Percentiles rank a stretch among this genome's conserved stretches.
Conservation (phyloP, 1,140 invertebrate genomes). For the Aphaenogaster floridana region DNA sequence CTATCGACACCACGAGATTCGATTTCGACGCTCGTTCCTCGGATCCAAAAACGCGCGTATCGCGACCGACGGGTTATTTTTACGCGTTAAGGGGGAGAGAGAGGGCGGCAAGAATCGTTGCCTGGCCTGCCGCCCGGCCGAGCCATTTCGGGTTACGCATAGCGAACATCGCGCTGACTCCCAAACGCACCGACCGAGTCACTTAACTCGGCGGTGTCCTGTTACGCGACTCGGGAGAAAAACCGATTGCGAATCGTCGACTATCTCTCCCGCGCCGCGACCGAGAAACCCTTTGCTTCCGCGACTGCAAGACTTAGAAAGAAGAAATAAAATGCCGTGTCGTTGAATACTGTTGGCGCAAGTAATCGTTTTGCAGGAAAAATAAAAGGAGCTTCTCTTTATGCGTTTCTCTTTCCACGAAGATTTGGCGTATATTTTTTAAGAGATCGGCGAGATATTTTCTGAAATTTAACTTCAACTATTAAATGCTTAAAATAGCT, state of each 20-base stretch:
- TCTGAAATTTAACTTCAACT: not conserved
- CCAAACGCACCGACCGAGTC: conserved; percentile 53
- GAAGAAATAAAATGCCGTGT: not conserved
- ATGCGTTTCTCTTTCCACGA: not conserved
- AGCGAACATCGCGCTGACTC: conserved; percentile 71
- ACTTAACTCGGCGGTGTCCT: conserved; percentile 78
- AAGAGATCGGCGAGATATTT: not conserved
- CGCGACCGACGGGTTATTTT: conserved; percentile 83
- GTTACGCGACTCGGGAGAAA: conserved; percentile 77
- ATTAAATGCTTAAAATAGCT: not conserved
- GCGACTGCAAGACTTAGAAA: not conserved
- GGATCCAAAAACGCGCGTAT: conserved; percentile 73
- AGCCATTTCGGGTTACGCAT: conserved; percentile 85
- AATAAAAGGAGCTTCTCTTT: not conserved
- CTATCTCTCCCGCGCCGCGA: not conserved
- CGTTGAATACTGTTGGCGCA: not conserved
- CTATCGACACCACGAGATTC: not conserved
- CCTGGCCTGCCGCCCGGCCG: conserved; percentile 64
- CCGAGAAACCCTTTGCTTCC: not conserved
- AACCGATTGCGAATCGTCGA: conserved; percentile 31
- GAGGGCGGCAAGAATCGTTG: conserved; percentile 67
- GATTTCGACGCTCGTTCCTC: conserved; percentile 19
- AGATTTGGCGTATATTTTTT: not conserved
- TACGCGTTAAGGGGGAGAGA: conserved; percentile 76
- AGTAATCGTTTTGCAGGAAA: not conserved